Evolutionary conservation across 2,797 vertebrate species (phyloP).

Genomic region (Megaceryle alcyon): DNA sequence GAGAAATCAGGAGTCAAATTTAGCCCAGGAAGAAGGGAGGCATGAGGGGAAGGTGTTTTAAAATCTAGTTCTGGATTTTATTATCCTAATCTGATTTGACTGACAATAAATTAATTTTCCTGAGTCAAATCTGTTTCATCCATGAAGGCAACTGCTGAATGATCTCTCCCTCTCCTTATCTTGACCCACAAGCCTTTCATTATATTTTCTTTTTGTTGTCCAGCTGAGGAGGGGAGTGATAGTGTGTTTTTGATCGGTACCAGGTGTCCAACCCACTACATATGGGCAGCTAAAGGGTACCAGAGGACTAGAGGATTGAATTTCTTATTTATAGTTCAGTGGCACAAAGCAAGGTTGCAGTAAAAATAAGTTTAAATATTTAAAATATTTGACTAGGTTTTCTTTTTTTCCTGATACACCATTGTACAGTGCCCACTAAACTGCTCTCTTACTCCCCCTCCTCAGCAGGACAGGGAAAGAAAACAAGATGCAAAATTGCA

Average conservation of each 20-base stretch:
- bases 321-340: background rate
- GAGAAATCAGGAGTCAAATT: background rate
- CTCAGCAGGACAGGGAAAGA: background rate
- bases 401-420: background rate
- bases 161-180: background rate
- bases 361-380: background rate
- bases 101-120: background rate
- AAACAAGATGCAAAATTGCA: background rate
- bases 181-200: background rate
- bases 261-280: background rate
- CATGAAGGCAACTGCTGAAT: background rate
- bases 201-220: background rate
- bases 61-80: background rate
- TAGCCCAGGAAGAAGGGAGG: background rate
- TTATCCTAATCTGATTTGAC: background rate
- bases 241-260: background rate
- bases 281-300: background rate
- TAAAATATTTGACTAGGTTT: background rate
- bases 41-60: background rate
- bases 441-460: background rate
- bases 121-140: background rate
- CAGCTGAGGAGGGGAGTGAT: background rate
- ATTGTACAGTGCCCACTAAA: background rate
- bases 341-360: background rate
- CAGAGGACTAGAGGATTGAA: background rate